Evolutionary conservation across 2,888 invertebrate species (phyloP).

Genomic region (Parascotia fuliginaria): DNA sequence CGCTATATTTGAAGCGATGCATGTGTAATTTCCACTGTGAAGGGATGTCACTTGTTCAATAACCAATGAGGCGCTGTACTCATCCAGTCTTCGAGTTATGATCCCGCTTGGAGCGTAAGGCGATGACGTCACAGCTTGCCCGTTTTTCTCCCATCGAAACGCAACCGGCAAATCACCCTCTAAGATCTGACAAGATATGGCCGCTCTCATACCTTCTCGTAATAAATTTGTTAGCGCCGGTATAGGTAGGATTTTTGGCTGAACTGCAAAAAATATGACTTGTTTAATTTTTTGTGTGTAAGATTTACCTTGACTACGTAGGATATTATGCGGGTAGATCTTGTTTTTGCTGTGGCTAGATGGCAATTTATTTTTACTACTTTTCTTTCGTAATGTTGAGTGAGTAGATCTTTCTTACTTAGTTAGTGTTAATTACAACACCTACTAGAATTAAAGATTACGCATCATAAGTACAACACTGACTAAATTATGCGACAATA

Average conservation of each 20-base stretch:
- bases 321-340: constrained; percentile 3
- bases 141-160: constrained; percentile 96
- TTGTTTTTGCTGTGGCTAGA: neutral
- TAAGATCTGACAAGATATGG: constrained; percentile 95
- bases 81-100: constrained; percentile 88
- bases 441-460: constrained; percentile 3
- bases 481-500: constrained; percentile 29
- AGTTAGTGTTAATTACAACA: neutral
- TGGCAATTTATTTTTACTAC: neutral
- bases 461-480: constrained; percentile 10
- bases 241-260: constrained; percentile 94
- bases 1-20: constrained; percentile 95
- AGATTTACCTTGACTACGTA: constrained; percentile 8
- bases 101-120: constrained; percentile 83
- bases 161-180: constrained; percentile 97
- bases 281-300: constrained; percentile 16
- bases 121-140: constrained; percentile 89
- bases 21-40: constrained; percentile 96
- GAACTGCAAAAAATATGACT: constrained; percentile 83
- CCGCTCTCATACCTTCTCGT: constrained; percentile 94
- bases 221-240: constrained; percentile 92
- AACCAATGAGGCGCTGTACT: constrained; percentile 93
- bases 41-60: constrained; percentile 94
- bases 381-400: too few species aligned
- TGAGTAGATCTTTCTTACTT: too few species aligned